Conservation (phyloP, 2,888 invertebrate genomes). For the Flexamia atlantica region DNA sequence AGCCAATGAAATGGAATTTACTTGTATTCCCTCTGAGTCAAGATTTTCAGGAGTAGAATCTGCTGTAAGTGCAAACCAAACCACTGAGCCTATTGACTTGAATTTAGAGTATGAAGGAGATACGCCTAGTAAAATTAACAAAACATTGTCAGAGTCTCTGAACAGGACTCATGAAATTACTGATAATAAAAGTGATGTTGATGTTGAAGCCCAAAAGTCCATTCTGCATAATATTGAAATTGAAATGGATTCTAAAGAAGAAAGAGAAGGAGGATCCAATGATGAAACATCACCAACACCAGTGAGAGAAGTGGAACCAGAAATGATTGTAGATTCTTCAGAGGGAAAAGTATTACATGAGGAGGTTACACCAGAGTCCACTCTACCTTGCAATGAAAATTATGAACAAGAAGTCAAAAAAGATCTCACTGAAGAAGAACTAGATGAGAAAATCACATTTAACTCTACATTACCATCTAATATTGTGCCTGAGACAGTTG, state of each 20-base stretch:
- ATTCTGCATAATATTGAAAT: too few relatives aligned
- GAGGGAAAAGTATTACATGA: too few relatives aligned
- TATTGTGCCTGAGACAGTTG: not conserved
- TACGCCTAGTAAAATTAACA: not conserved
- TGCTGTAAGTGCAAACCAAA: not conserved
- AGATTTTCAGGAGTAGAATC: not conserved
- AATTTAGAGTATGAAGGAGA: conserved; percentile 21
- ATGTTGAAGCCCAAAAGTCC: too few relatives aligned
- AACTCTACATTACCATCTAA: too few relatives aligned
- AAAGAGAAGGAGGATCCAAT: too few relatives aligned
- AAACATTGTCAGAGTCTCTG: not conserved
- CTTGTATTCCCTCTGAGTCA: not conserved
- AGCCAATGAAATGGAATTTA: not conserved
- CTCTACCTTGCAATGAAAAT: too few relatives aligned
- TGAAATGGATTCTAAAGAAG: too few relatives aligned
- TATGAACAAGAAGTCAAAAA: not conserved
- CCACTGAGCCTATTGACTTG: not conserved
- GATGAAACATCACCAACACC: too few relatives aligned
- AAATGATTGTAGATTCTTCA: too few relatives aligned
- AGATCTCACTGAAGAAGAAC: not conserved
- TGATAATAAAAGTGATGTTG: too few relatives aligned
- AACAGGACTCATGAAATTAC: not conserved
- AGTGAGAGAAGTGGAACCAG: too few relatives aligned
- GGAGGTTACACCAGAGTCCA: too few relatives aligned
- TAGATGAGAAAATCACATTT: not conserved